phyloP scores from a whole-genome alignment of 2,113 vertebrate species.

The Electrona antarctica region DNA sequence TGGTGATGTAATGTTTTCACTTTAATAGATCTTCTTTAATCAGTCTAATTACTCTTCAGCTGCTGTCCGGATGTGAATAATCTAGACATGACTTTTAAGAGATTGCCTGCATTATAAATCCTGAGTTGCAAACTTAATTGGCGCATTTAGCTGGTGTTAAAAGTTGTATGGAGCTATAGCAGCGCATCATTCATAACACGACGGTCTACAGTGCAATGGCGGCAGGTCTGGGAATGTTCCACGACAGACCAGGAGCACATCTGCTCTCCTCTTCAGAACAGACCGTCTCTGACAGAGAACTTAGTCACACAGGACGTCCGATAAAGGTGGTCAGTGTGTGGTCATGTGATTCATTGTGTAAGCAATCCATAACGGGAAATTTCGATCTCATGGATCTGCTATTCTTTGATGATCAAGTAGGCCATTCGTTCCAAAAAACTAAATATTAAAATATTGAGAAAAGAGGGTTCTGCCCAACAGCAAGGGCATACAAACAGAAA shows the following conservation, averaged over 20 bases:
- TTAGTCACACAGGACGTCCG: slow-evolving; percentile 3
- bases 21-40: slow-evolving; percentile 31
- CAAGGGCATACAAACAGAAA: too few relatives aligned
- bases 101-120: not conserved
- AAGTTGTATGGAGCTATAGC: not conserved
- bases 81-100: slow-evolving; percentile 27
- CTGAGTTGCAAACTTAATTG: not conserved
- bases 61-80: slow-evolving; percentile 24
- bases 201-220: not conserved
- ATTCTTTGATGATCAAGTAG: too few relatives aligned
- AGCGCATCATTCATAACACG: not conserved
- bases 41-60: slow-evolving; percentile 48
- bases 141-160: slow-evolving; percentile 9
- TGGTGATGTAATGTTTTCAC: slow-evolving; percentile 31
- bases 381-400: too few relatives aligned
- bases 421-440: too few relatives aligned
- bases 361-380: not conserved
- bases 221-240: slow-evolving; percentile 15
- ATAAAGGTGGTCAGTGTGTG: slow-evolving; percentile 27
- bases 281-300: not conserved
- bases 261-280: not conserved
- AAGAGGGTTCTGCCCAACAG: too few relatives aligned
- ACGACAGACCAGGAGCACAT: not conserved
- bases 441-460: too few relatives aligned
- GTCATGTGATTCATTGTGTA: not conserved